Evolutionary conservation across 2,888 invertebrate genomes (phyloP).

Genomic region (Cerceris ruficornis): DNA sequence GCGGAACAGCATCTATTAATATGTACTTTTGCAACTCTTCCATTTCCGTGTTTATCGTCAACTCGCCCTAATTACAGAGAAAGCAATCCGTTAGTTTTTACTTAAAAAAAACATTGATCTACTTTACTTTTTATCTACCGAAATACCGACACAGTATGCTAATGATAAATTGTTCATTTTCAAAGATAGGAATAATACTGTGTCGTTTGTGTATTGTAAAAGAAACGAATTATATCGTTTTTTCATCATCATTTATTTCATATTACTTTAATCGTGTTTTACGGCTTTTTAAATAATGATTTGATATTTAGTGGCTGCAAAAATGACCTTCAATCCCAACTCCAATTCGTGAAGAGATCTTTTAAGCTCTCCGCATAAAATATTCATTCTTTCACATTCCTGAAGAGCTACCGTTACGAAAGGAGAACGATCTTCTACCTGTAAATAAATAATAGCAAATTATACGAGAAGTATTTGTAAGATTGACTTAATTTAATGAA

Average conservation of each 20-base stretch:
- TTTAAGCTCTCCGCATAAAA: conserved; percentile 90
- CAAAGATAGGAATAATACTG: too few relatives aligned
- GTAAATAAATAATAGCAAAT: conserved; percentile 1
- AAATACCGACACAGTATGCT: too few relatives aligned
- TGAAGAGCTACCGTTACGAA: conserved; percentile 96
- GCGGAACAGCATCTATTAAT: conserved; percentile 95
- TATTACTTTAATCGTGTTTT: not conserved
- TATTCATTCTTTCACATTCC: conserved; percentile 98
- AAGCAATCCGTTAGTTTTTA: too few relatives aligned
- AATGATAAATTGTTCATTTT: too few relatives aligned
- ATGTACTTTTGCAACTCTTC: conserved; percentile 92
- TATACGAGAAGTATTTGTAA: too few relatives aligned
- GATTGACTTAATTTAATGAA: too few relatives aligned
- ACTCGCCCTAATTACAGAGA: conserved; percentile 87
- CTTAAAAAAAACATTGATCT: too few relatives aligned
- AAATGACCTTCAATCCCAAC: conserved; percentile 90
- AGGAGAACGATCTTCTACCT: conserved; percentile 92
- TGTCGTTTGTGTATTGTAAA: too few relatives aligned
- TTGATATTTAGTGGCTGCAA: not conserved
- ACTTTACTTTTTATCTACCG: too few relatives aligned
- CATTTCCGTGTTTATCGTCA: conserved; percentile 96
- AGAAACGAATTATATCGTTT: too few relatives aligned
- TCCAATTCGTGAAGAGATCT: conserved; percentile 93
- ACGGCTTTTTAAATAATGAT: too few relatives aligned
- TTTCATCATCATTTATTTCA: not conserved